Percentiles rank a stretch among this genome's conserved stretches.
phyloP scores from a whole-genome alignment of 2,113 vertebrate species.

The Brachyhypopomus occidentalis region DNA sequence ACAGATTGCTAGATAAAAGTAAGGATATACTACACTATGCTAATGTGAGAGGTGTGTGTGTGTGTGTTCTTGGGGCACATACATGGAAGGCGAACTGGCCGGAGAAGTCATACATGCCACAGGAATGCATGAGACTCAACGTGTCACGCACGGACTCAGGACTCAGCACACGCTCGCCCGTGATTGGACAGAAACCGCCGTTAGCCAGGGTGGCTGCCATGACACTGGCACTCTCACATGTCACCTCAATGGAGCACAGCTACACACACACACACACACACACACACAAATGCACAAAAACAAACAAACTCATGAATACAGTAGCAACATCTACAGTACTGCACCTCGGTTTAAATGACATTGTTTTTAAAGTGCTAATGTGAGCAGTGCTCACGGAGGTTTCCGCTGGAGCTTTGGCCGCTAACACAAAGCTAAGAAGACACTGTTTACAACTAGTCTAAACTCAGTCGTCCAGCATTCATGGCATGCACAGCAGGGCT shows the following conservation, averaged over 20 bases:
- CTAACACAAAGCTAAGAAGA: background rate
- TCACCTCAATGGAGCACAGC: slow-evolving; percentile 98
- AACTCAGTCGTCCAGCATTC: background rate
- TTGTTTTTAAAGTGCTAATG: background rate
- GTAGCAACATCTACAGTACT: background rate
- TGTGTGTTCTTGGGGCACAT: slow-evolving; percentile 48
- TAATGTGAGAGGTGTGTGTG: background rate
- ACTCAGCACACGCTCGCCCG: slow-evolving; percentile 91
- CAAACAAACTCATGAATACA: background rate
- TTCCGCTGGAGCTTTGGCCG: background rate
- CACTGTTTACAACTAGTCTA: background rate
- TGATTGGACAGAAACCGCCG: slow-evolving; percentile 96
- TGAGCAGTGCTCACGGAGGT: background rate
- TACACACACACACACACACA: slow-evolving; percentile 58
- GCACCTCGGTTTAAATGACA: background rate
- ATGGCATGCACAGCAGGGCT: background rate
- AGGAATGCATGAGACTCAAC: slow-evolving; percentile 97
- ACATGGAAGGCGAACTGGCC: slow-evolving; percentile 99
- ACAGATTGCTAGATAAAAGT: too few species aligned
- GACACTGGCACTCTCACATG: slow-evolving; percentile 95
- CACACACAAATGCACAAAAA: slow-evolving; percentile 27
- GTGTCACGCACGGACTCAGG: slow-evolving; percentile 96
- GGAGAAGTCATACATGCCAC: slow-evolving; percentile 99
- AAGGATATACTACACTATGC: background rate
- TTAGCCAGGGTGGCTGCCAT: slow-evolving; percentile 98